Evolutionary conservation across 2,888 invertebrate species (phyloP).

Genomic region (Biston stratarius): DNA sequence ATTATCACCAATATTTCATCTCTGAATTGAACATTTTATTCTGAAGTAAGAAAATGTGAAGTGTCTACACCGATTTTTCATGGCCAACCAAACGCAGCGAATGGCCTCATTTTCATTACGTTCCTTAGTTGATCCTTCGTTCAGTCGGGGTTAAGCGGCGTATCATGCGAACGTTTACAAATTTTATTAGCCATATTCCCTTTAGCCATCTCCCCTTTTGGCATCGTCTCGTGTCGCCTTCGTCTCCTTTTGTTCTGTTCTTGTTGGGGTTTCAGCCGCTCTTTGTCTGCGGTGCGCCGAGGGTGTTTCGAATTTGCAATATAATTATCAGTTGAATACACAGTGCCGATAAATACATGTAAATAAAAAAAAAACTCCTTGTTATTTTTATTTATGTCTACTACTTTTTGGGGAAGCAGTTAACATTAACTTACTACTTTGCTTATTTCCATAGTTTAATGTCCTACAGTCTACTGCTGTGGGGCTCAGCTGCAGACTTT

Average conservation of each 20-base stretch:
- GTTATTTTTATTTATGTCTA: too few relatives aligned
- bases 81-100: conserved; percentile 63
- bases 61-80: conserved; percentile 49
- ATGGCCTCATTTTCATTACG: conserved; percentile 72
- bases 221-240: conserved; percentile 17
- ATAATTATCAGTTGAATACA: conserved; percentile 5
- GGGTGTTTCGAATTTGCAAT: conserved; percentile 37
- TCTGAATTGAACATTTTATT: conserved; percentile 9
- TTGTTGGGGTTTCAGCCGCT: conserved; percentile 43
- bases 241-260: conserved; percentile 72
- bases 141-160: conserved; percentile 78
- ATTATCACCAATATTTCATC: conserved; percentile 21
- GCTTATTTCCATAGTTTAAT: too few relatives aligned
- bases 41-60: conserved; percentile 11
- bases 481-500: too few relatives aligned
- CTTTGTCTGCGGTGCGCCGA: conserved; percentile 35
- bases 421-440: too few relatives aligned
- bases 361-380: neutral
- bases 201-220: conserved; percentile 48
- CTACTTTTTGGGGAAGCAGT: too few relatives aligned
- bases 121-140: conserved; percentile 52
- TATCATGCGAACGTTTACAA: conserved; percentile 81
- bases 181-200: conserved; percentile 75
- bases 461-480: too few relatives aligned
- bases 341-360: neutral